Evolutionary conservation across 2,888 invertebrate genomes (phyloP), one percentile per base, ranked within the genome.

Genomic region (Acrocera orbiculus): DNA sequence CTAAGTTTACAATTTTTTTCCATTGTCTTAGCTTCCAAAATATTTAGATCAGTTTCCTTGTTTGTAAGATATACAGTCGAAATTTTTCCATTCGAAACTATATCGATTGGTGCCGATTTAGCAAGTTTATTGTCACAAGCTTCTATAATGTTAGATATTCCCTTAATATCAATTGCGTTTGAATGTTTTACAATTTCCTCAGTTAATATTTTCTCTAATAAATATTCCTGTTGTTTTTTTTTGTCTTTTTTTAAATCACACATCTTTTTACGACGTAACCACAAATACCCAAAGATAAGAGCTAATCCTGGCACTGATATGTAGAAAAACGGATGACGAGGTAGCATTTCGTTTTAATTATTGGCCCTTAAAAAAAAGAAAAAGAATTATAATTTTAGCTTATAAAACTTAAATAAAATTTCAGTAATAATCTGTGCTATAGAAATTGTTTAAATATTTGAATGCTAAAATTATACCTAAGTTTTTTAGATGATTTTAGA

Each of bases 291-390:
- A 60, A 82, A 66, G 51, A 81, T 66, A 51, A 80, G 68, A 50
- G 77, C 80, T 64, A 81, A 69, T 50, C 79, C 76, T 55, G 82
- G 81, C 49, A 82, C 67, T 50, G 75, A 76, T 70, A 78, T 73
- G 67, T 74, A 73, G 56, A 81, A 67, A 53, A 82, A 59, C 61
- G 78, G 80, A 57, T 74, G 72, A n/a, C n/a, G n/a, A n/a, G n/a
- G n/a, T n/a, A n/a, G n/a, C n/a, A n/a, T n/a, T n/a, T n/a, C n/a
- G n/a, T n/a, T n/a, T n/a, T n/a, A n/a, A n/a, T n/a, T n/a, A n/a
- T n/a, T n/a, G n/a, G n/a, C n/a, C n/a, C n/a, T n/a, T n/a, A n/a
- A n/a, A n/a, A n/a, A n/a, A n/a, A n/a, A n/a, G n/a, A n/a, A n/a
- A n/a, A n/a, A n/a, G n/a, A n/a, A n/a, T n/a, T n/a, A n/a, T n/a